phyloP scores from a whole-genome alignment of 2,888 invertebrate genomes.

The Macropis europaea region DNA sequence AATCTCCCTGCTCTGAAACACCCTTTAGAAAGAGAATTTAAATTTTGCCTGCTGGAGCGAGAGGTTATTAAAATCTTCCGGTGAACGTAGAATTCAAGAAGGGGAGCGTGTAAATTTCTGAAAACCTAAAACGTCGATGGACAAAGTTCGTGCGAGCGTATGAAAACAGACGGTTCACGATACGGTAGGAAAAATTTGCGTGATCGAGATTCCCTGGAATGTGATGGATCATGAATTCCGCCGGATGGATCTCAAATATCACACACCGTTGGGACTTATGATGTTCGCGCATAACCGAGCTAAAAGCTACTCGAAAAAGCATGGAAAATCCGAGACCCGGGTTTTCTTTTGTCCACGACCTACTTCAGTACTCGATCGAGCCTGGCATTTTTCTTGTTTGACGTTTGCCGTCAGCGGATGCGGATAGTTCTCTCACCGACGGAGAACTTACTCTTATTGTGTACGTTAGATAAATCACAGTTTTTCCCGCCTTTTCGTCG shows the following conservation, averaged over 20 bases:
- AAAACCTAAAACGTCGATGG: neutral
- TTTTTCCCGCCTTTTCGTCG: neutral
- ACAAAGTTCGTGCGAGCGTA: neutral
- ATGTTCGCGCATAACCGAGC: neutral
- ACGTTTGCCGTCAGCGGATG: slow-evolving; percentile 34
- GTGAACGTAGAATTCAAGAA: neutral
- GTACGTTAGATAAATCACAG: neutral
- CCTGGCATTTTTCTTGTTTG: slow-evolving; percentile 44
- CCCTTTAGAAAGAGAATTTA: neutral
- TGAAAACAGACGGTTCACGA: neutral
- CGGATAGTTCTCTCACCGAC: neutral
- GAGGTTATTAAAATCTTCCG: slow-evolving; percentile 24
- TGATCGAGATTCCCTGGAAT: neutral
- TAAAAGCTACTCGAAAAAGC: slow-evolving; percentile 33
- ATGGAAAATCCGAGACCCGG: slow-evolving; percentile 17
- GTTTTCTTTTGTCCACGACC: slow-evolving; percentile 38
- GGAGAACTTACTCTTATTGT: slow-evolving; percentile 16
- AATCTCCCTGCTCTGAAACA: neutral
- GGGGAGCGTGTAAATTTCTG: neutral
- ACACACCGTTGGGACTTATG: neutral
- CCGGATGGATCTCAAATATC: slow-evolving; percentile 4
- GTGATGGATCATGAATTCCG: neutral
- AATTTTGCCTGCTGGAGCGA: neutral
- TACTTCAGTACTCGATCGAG: slow-evolving; percentile 25
- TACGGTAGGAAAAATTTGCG: neutral